Evolutionary conservation across 2,888 invertebrate species (phyloP), one percentile per base, ranked within the genome.

Genomic region (Eilema depressum): DNA sequence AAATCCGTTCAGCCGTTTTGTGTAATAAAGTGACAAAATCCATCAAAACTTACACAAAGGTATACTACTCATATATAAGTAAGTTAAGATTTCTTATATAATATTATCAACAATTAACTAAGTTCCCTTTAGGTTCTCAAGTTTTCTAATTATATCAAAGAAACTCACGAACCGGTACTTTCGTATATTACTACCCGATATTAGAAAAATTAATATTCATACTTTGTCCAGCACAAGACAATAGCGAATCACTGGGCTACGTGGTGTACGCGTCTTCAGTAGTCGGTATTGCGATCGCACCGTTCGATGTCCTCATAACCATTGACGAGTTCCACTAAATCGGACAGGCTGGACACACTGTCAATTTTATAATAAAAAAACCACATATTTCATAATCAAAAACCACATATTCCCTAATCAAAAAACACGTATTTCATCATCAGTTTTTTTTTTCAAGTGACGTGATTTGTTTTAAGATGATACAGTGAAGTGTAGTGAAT

Each of bases 291-390:
- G 90, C 92, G 92, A 91, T 88, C 90, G 90, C 90, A 91, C 91
- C 92, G 94, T 91, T 93, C 83, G 89, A 90, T 91, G 94, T 94
- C 92, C 95, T 91, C 93, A 90, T 89, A 91, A 89, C 86, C 83
- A 88, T 87, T 89, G 88, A 91, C 91, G 87, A 92, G 86, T 93
- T 91, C 90, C 89, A 89, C 85, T 88, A 89, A 82, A 89, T 88
- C 85, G 83, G 76, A 83, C 88, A 79, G 81, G 80, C 84, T 86
- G 87, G 87, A 89, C 88, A 89, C 80, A 75, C 68, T 67, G 73
- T 73, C 25, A 57, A 56, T 23, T 25, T 57, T 14, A 12, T 25
- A 25, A 25, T 68, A 68, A 71, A 78, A n/a, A 74, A 57, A 41
- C 5, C 7, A 47, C 47, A 20, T 47, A 53, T 53, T n/a, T n/a